Conservation (phyloP, 2,888 invertebrate species). For the Mythimna lalbum region DNA sequence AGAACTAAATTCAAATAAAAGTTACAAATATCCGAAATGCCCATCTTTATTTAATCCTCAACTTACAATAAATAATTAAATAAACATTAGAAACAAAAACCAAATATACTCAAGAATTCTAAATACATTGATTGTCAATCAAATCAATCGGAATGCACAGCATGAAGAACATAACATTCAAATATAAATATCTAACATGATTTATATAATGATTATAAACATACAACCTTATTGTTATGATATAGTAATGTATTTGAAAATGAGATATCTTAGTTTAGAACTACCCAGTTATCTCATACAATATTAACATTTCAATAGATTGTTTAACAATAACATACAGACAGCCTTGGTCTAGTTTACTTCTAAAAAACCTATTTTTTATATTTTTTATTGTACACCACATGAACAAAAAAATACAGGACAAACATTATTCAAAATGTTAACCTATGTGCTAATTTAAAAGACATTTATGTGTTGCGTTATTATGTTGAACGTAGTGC, state of each 20-base stretch:
- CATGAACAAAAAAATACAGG: too few relatives aligned
- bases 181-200: not conserved
- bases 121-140: conserved; percentile 1
- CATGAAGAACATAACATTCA: not conserved
- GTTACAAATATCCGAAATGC: not conserved
- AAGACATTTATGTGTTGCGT: not conserved
- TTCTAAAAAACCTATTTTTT: not conserved
- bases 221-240: conserved; percentile 1
- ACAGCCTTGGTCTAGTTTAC: not conserved
- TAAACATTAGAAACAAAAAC: not conserved
- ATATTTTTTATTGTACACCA: too few relatives aligned
- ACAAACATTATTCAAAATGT: too few relatives aligned
- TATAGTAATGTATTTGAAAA: not conserved
- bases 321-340: conserved; percentile 14
- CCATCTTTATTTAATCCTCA: not conserved
- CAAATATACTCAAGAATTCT: not conserved
- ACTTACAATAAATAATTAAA: not conserved
- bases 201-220: not conserved
- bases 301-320: conserved; percentile 16
- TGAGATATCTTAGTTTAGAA: conserved; percentile 21
- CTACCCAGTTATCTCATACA: not conserved
- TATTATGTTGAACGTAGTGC: too few relatives aligned
- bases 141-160: not conserved
- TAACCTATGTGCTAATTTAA: too few relatives aligned
- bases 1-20: not conserved